These are phyloP conservation scores for Nomada fucata DNA, from an alignment of 2,888 invertebrate genomes.

Conservation along the genomic window DNA sequence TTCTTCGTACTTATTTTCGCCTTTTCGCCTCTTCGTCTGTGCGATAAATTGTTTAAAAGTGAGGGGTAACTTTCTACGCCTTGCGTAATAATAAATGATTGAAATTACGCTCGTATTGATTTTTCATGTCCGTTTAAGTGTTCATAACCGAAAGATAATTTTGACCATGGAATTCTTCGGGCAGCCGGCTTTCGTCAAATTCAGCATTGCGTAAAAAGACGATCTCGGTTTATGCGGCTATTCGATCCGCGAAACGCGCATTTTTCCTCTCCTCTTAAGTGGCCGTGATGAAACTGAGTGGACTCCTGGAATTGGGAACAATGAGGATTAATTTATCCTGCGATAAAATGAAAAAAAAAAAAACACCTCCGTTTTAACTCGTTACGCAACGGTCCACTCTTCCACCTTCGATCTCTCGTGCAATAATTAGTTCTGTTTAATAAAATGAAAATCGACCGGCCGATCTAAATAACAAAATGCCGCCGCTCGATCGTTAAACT, in stretches of 20 bases:
- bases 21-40: no score
- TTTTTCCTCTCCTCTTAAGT: neutral
- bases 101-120: neutral
- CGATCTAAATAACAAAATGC: neutral
- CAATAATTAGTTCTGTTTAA: neutral
- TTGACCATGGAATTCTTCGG: neutral
- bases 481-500: neutral
- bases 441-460: no score
- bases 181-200: conserved; percentile 8
- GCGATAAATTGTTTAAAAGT: neutral
- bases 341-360: neutral
- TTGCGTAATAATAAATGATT: conserved; percentile 5
- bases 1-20: no score
- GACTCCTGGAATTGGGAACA: conserved; percentile 2
- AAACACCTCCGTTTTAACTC: neutral
- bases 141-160: neutral
- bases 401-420: neutral
- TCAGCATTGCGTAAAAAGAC: conserved; percentile 20
- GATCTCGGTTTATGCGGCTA: conserved; percentile 11
- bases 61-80: conserved; percentile 16
- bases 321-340: conserved; percentile 24
- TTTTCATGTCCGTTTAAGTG: conserved; percentile 1
- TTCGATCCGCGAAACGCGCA: neutral
- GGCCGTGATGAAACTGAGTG: neutral
- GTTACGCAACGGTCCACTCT: conserved; percentile 21